Evolutionary conservation across 2,113 vertebrate species (phyloP).

Genomic region (Henicopernis longicauda): DNA sequence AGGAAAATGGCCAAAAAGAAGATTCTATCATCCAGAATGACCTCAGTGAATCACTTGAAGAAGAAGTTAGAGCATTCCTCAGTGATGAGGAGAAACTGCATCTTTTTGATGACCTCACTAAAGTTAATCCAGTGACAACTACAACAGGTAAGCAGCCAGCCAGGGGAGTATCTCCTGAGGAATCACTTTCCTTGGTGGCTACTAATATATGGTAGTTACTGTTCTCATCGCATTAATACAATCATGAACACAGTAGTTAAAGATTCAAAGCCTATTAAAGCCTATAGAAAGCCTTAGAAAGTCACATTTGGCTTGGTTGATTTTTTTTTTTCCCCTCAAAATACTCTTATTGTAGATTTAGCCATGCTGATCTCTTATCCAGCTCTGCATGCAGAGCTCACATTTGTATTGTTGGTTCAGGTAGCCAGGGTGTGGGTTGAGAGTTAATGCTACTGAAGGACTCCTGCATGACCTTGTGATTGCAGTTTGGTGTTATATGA

Average conservation of each 20-base stretch:
- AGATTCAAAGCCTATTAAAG: not conserved
- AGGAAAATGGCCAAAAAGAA: slow-evolving; percentile 71
- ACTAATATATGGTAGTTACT: not conserved
- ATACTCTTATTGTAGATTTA: not conserved
- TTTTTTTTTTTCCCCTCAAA: not conserved
- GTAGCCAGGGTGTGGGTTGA: not conserved
- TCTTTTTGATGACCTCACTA: slow-evolving; percentile 91
- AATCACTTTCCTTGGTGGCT: not conserved
- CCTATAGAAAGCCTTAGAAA: not conserved
- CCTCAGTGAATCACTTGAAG: slow-evolving; percentile 72
- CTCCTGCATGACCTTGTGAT: not conserved
- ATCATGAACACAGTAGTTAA: not conserved
- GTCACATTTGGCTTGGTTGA: not conserved
- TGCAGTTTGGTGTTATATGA: not conserved
- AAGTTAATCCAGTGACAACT: slow-evolving; percentile 92
- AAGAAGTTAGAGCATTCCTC: slow-evolving; percentile 83
- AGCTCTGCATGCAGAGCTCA: not conserved
- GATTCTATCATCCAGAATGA: not conserved
- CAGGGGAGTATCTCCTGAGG: not conserved
- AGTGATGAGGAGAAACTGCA: slow-evolving; percentile 80
- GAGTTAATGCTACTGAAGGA: not conserved
- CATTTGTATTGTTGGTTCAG: not conserved
- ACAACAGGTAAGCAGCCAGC: slow-evolving; percentile 79
- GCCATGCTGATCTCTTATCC: not conserved
- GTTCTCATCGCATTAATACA: not conserved